phyloP scores from a whole-genome alignment of 2,888 invertebrate genomes.

The Orgyia antiqua region DNA sequence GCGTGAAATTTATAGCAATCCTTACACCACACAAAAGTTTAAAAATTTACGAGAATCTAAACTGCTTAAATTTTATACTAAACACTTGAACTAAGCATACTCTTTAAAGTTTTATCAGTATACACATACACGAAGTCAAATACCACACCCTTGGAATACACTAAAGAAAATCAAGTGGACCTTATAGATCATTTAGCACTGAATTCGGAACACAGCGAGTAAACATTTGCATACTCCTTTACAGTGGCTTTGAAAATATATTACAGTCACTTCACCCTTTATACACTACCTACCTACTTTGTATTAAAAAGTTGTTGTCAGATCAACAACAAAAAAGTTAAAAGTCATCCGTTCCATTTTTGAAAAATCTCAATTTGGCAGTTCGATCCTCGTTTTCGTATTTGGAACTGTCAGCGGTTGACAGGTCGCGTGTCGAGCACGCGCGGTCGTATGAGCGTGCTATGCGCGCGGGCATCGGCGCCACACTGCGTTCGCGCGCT shows the following conservation, averaged over 20 bases:
- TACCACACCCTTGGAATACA: conserved; percentile 67
- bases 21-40: conserved; percentile 16
- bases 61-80: conserved; percentile 1
- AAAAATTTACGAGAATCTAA: conserved; percentile 10
- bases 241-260: conserved; percentile 13
- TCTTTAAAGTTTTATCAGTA: conserved; percentile 46
- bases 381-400: conserved; percentile 39
- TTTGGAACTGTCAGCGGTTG: conserved; percentile 57
- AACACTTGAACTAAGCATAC: conserved; percentile 32
- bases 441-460: conserved; percentile 67
- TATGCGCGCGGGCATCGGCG: conserved; percentile 69
- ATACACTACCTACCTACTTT: conserved; percentile 7
- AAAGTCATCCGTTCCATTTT: conserved; percentile 55
- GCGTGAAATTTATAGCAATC: conserved; percentile 23
- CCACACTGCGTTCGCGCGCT: conserved; percentile 77
- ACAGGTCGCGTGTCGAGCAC: conserved; percentile 52
- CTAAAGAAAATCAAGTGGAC: conserved; percentile 58
- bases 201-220: conserved; percentile 54
- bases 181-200: conserved; percentile 66
- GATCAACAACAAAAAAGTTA: conserved; percentile 41
- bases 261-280: conserved; percentile 28
- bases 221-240: conserved; percentile 26
- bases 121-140: conserved; percentile 59
- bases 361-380: conserved; percentile 29
- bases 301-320: conserved; percentile 28